Conservation (phyloP, 2,888 invertebrate genomes). For the Plutella xylostella region DNA sequence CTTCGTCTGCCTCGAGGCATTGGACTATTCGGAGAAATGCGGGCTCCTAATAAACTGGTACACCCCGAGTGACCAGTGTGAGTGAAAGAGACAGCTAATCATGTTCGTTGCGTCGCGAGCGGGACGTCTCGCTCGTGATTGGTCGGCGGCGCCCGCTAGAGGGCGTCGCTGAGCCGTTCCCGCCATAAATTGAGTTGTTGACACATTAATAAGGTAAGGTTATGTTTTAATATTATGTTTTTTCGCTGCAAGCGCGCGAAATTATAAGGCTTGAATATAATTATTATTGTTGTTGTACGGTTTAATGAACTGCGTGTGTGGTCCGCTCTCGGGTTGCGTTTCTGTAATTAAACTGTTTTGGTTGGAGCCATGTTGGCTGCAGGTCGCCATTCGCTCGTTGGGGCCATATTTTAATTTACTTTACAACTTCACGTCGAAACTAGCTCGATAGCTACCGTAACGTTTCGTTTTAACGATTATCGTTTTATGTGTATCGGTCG, state of each 20-base stretch:
- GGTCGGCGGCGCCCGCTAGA: conserved; percentile 42
- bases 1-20: background rate
- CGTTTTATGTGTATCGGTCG: conserved; percentile 11
- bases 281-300: conserved; percentile 57
- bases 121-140: conserved; percentile 38
- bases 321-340: conserved; percentile 39
- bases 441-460: conserved; percentile 25
- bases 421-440: conserved; percentile 27
- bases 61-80: background rate
- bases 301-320: conserved; percentile 64
- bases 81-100: conserved; percentile 35
- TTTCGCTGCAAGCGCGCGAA: conserved; percentile 52
- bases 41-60: conserved; percentile 6
- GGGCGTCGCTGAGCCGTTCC: conserved; percentile 57
- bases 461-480: conserved; percentile 15
- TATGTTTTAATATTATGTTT: conserved; percentile 64
- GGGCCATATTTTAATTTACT: conserved; percentile 46
- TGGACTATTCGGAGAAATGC: background rate
- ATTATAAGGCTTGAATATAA: conserved; percentile 62
- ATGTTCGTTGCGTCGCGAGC: conserved; percentile 19
- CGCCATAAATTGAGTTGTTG: conserved; percentile 72
- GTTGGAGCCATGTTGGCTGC: conserved; percentile 24
- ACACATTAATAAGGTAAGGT: conserved; percentile 66
- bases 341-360: conserved; percentile 50
- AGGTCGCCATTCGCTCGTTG: conserved; percentile 23